Base-by-base conservation (phyloP, 2,797 vertebrate species). In the Schizopygopsis pylzovi region DNA sequence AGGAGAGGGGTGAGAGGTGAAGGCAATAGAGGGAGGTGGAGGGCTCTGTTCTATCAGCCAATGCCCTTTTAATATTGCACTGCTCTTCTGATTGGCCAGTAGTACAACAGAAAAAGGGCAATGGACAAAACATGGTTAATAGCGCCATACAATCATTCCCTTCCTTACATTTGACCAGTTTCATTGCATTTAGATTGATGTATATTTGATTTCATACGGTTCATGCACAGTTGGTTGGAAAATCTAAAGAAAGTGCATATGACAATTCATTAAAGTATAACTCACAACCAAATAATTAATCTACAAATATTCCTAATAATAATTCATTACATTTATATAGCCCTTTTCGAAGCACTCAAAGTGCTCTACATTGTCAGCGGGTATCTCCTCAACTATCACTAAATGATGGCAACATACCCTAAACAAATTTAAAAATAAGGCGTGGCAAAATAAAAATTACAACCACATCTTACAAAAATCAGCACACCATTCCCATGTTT, bases 61-160 rank as follows among this genome's bases (percentile, higher is more conserved):
- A 99, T 98, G 98, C 98, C 98, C 98, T 99, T 99, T 99, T 99
- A 98, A 98, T 98, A 98, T 99, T 99, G 98, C 98, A 99, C 98
- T 99, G 98, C 98, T 98, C 96, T 95, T 96, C 95, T 95, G 93
- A 96, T 93, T 95, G 95, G 94, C 95, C 97, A 99, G 98, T 97
- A 99, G 98, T 97, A 98, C 98, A 99, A 99, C 97, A 99, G 97
- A 97, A 99, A 98, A 98, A 99, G 98, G 97, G 97, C 98, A 95
- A 94, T 95, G 97, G 98, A 96, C 97, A 96, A 96, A 97, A 96
- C 94, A 96, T 93, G 90, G 89, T 93, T 91, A 91, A 90, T 90
- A 92, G 86, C 86, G 76, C 72, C 85, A 88, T 79, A 85, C 87
- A 88, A 84, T 71, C 85, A 78, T 84, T 54, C 43, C 20, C 43